Conservation (phyloP, 2,113 vertebrate genomes). For the Corythornis vintsioides region DNA sequence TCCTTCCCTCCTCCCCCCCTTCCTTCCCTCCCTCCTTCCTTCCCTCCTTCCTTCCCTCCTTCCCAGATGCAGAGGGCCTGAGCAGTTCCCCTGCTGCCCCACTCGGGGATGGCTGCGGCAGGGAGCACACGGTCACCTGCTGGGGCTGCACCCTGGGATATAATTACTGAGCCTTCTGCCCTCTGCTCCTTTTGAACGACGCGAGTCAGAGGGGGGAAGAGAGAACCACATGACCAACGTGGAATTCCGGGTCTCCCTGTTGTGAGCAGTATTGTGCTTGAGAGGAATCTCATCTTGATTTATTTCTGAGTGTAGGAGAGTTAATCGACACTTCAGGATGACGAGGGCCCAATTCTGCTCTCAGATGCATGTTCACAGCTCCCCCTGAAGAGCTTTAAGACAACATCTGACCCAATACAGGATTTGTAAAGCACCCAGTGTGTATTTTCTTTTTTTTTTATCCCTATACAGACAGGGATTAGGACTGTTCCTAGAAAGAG, state of each 20-base stretch:
- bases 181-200: neutral
- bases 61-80: neutral
- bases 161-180: neutral
- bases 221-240: neutral
- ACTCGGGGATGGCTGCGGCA: neutral
- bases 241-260: neutral
- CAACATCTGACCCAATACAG: neutral
- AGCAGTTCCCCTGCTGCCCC: neutral
- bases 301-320: neutral
- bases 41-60: neutral
- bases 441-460: neutral
- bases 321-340: neutral
- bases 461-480: neutral
- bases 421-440: neutral
- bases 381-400: neutral
- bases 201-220: neutral
- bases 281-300: neutral
- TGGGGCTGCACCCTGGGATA: too few relatives aligned
- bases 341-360: neutral
- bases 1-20: neutral
- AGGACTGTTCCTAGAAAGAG: neutral
- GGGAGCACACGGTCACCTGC: too few relatives aligned
- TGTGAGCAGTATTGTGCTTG: neutral
- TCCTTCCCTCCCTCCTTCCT: neutral
- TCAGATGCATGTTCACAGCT: neutral